Evolutionary conservation across 1,140 invertebrate species (phyloP).

Genomic region (Bactericera cockerelli): DNA sequence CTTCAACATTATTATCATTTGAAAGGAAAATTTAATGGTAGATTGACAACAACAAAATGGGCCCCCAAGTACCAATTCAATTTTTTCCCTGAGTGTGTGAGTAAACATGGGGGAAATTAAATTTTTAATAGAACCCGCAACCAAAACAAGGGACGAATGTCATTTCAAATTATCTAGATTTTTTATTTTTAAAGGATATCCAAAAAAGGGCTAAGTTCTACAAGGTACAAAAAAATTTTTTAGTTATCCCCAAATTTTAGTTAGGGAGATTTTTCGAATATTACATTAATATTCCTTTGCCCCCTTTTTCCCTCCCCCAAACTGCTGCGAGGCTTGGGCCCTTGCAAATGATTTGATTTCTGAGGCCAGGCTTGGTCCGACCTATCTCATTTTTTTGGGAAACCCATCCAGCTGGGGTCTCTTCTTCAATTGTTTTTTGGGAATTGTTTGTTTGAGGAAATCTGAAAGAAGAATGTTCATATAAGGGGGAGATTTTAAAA

Average conservation of each 20-base stretch:
- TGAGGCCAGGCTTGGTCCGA: slow-evolving; percentile 41
- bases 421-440: slow-evolving; percentile 42
- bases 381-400: slow-evolving; percentile 38
- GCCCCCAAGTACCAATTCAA: no score
- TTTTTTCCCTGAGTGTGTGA: no score
- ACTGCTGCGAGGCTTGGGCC: slow-evolving; percentile 52
- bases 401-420: slow-evolving; percentile 36
- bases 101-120: no score
- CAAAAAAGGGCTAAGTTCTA: background rate
- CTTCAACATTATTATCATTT: no score
- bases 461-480: slow-evolving; percentile 33
- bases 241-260: no score
- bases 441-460: slow-evolving; percentile 39
- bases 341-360: slow-evolving; percentile 48
- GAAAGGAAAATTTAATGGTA: no score
- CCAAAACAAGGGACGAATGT: no score
- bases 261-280: no score
- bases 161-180: no score
- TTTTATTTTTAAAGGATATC: slow-evolving; percentile 13
- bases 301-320: slow-evolving; percentile 50
- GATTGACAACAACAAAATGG: no score
- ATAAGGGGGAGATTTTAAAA: no score
- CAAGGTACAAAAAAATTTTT: background rate
- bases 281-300: slow-evolving; percentile 35
- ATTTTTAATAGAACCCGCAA: no score